Conservation (phyloP, 2,888 invertebrate species). For the Adelphocoris suturalis region DNA sequence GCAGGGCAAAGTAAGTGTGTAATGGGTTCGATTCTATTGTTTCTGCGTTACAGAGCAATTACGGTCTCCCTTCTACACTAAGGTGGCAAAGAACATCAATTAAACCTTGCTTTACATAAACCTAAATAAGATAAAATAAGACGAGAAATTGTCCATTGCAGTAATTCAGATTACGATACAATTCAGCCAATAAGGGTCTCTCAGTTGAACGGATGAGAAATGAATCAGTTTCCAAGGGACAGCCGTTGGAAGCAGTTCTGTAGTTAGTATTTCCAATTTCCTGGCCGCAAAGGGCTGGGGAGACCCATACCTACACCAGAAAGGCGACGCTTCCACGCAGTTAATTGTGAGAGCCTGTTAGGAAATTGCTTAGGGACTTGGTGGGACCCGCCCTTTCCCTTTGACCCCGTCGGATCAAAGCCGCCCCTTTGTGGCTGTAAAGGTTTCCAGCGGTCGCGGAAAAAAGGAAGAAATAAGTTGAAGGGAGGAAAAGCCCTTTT, state of each 20-base stretch:
- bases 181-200: background rate
- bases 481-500: background rate
- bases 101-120: no score
- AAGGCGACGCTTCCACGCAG: constrained; percentile 34
- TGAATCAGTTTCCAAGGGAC: background rate
- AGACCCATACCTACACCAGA: background rate
- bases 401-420: constrained; percentile 25
- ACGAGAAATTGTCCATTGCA: no score
- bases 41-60: no score
- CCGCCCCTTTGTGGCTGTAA: constrained; percentile 6
- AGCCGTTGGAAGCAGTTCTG: constrained; percentile 1
- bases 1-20: no score
- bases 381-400: constrained; percentile 23
- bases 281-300: constrained; percentile 5
- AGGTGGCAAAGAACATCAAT: no score
- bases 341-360: constrained; percentile 37
- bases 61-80: no score
- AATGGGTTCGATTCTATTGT: no score
- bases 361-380: constrained; percentile 42
- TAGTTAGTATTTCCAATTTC: constrained; percentile 39
- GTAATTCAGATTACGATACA: background rate
- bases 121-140: no score
- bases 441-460: background rate
- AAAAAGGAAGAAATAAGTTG: constrained; percentile 22
- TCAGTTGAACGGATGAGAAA: background rate